Evolutionary conservation across 2,888 invertebrate species (phyloP).

Genomic region (Lycia hirtaria): DNA sequence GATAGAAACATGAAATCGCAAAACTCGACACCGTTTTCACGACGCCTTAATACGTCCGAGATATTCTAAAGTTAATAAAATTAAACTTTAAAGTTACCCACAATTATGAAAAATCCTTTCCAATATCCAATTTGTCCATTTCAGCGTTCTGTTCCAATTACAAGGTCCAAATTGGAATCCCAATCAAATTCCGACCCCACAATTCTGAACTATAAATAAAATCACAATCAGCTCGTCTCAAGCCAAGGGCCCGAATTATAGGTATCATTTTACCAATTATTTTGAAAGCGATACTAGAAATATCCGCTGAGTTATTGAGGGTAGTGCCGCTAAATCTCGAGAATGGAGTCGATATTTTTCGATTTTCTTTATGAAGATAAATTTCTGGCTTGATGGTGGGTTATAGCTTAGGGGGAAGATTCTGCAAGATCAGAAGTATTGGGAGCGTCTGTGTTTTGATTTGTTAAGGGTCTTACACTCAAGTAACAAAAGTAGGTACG

Average conservation of each 20-base stretch:
- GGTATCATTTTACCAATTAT: slow-evolving; percentile 36
- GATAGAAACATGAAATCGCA: no score
- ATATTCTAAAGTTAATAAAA: not conserved
- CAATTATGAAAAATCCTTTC: not conserved
- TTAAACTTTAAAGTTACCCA: not conserved
- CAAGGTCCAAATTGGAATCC: slow-evolving; percentile 4
- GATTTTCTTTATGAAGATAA: slow-evolving; percentile 36
- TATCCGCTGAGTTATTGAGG: slow-evolving; percentile 30
- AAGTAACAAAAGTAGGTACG: not conserved
- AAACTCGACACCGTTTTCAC: not conserved
- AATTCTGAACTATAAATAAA: slow-evolving; percentile 21
- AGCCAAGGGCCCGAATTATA: slow-evolving; percentile 10
- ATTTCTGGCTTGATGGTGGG: slow-evolving; percentile 23
- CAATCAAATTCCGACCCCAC: slow-evolving; percentile 10
- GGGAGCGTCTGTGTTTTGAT: slow-evolving; percentile 10
- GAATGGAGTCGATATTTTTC: slow-evolving; percentile 31
- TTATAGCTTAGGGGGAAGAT: slow-evolving; percentile 19
- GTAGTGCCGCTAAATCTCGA: slow-evolving; percentile 27
- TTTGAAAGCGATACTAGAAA: slow-evolving; percentile 30
- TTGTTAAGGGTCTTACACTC: not conserved
- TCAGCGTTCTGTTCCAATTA: slow-evolving; percentile 13
- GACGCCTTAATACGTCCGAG: not conserved
- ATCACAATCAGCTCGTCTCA: slow-evolving; percentile 22
- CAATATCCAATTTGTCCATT: slow-evolving; percentile 8
- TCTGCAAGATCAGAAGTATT: slow-evolving; percentile 19